Percentiles rank a stretch among this genome's conserved stretches.
Evolutionary conservation across 2,113 vertebrate species (phyloP).

Genomic region (Bettongia penicillata): DNA sequence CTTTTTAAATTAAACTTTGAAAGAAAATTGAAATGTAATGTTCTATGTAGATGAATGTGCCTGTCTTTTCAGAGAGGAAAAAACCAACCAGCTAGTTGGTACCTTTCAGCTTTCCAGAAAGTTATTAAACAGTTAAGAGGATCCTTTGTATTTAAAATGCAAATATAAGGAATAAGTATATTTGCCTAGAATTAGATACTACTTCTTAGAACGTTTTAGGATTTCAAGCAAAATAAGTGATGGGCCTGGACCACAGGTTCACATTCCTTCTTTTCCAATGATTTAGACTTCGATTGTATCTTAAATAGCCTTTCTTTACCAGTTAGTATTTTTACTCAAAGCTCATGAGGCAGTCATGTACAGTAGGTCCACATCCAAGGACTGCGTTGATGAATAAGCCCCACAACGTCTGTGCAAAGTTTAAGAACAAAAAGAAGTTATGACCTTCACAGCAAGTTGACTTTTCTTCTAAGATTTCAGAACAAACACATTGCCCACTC

Average conservation of each 20-base stretch:
- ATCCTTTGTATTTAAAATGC: constrained; percentile 46
- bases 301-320: constrained; percentile 16
- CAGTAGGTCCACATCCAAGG: constrained; percentile 14
- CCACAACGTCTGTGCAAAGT: constrained; percentile 44
- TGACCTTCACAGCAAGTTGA: constrained; percentile 68
- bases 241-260: constrained; percentile 29
- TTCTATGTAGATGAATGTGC: constrained; percentile 42
- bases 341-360: background rate
- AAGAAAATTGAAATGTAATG: constrained; percentile 59
- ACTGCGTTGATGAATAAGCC: constrained; percentile 45
- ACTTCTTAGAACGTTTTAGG: background rate
- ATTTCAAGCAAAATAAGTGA: constrained; percentile 41
- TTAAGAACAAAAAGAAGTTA: constrained; percentile 75
- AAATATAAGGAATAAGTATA: background rate
- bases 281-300: background rate
- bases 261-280: background rate
- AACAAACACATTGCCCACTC: constrained; percentile 62
- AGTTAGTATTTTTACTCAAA: constrained; percentile 40
- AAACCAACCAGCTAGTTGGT: constrained; percentile 23
- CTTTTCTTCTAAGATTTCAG: constrained; percentile 76
- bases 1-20: constrained; percentile 75
- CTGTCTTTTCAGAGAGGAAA: constrained; percentile 43
- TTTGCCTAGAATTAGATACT: constrained; percentile 39
- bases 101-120: constrained; percentile 57
- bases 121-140: constrained; percentile 57